phyloP scores from a whole-genome alignment of 2,888 invertebrate species.

The Ormyrus nitidulus region DNA sequence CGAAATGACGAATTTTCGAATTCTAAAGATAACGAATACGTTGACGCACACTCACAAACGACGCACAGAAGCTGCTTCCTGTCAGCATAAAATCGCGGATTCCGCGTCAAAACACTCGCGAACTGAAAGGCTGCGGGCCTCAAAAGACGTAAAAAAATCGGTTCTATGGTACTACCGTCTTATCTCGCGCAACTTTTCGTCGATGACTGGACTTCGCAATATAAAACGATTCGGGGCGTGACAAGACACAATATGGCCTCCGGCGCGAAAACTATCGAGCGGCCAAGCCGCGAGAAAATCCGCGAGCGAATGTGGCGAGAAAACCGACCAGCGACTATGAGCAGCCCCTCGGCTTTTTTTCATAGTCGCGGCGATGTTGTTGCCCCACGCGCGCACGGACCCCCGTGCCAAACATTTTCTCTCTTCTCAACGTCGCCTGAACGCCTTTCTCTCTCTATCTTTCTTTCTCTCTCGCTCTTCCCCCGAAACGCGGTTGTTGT shows the following conservation, averaged over 20 bases:
- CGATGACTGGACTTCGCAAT: too few species aligned
- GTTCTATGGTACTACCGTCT: neutral
- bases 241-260: too few species aligned
- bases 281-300: constrained; percentile 6
- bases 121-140: neutral
- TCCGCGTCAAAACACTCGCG: neutral
- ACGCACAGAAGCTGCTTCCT: constrained; percentile 51
- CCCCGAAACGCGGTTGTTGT: constrained; percentile 14
- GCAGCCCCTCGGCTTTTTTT: neutral
- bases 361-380: neutral
- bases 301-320: neutral
- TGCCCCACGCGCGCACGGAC: constrained; percentile 10
- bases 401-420: constrained; percentile 10
- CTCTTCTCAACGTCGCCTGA: constrained; percentile 1
- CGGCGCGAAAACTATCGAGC: too few species aligned
- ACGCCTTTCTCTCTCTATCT: constrained; percentile 3
- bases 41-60: constrained; percentile 47
- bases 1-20: too few species aligned
- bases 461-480: constrained; percentile 28
- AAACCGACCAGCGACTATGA: neutral
- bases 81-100: constrained; percentile 11
- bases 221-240: too few species aligned
- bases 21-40: neutral
- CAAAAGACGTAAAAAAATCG: constrained; percentile 6
- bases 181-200: neutral